Evolutionary conservation across 2,797 vertebrate species (phyloP).

Genomic region (Macrochelys suwanniensis): DNA sequence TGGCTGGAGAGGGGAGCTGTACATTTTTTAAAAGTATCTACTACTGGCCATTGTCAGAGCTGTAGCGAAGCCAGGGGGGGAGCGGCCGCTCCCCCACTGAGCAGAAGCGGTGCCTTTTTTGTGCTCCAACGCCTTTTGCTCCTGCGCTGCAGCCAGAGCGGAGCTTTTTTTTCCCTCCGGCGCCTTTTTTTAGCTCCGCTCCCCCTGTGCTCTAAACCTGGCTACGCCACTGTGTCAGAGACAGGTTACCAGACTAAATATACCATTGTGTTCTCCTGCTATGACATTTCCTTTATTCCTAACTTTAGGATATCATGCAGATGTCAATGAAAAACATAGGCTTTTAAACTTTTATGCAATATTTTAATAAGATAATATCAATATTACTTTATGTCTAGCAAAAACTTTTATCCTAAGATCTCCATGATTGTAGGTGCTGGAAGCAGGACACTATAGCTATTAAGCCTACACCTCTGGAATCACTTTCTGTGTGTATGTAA

Average conservation of each 20-base stretch:
- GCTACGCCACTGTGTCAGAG: neutral
- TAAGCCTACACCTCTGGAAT: neutral
- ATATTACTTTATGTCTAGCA: neutral
- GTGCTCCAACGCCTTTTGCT: no score
- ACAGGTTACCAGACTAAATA: neutral
- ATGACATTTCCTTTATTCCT: neutral
- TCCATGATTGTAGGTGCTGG: neutral
- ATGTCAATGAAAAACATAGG: accelerated
- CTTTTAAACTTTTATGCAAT: neutral
- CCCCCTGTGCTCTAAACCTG: no score
- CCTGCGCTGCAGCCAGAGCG: no score
- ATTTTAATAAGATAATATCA: neutral
- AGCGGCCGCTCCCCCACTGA: no score
- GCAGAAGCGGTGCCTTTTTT: no score
- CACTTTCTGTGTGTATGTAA: neutral
- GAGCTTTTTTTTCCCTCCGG: no score
- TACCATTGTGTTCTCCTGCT: neutral
- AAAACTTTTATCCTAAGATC: neutral
- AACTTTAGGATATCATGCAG: neutral
- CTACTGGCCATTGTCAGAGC: neutral
- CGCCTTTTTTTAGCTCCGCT: no score
- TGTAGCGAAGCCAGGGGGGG: no score
- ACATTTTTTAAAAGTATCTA: neutral
- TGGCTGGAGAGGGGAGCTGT: neutral
- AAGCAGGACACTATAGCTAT: neutral